Evolutionary conservation across 2,797 vertebrate species (phyloP).

Genomic region (Prionace glauca): DNA sequence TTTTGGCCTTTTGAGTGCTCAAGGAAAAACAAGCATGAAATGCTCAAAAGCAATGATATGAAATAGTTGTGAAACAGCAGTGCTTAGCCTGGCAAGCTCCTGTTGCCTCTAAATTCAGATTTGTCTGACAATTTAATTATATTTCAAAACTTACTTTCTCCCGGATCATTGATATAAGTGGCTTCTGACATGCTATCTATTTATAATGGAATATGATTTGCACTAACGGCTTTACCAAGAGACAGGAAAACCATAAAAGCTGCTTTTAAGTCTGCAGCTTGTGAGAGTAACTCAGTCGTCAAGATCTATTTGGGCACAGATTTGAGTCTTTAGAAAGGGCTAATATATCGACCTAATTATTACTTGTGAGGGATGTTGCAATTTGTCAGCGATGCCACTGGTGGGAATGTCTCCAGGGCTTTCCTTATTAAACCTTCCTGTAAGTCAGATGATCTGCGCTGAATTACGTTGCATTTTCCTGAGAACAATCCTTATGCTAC

Average conservation of each 20-base stretch:
- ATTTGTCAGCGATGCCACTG: background rate
- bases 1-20: background rate
- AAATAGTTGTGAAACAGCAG: constrained; percentile 9
- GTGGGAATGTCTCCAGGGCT: background rate
- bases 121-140: constrained; percentile 36
- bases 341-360: constrained; percentile 2
- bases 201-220: constrained; percentile 34
- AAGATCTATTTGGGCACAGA: background rate
- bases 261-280: constrained; percentile 8
- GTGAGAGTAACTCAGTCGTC: background rate
- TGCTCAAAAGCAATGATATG: background rate
- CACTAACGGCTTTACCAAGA: background rate
- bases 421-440: background rate
- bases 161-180: constrained; percentile 30
- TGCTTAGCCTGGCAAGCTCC: constrained; percentile 10
- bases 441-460: background rate
- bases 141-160: constrained; percentile 35
- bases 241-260: background rate
- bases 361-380: background rate
- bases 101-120: constrained; percentile 30
- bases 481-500: background rate
- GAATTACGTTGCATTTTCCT: background rate
- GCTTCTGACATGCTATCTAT: constrained; percentile 34
- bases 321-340: background rate
- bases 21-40: background rate